phyloP scores from a whole-genome alignment of 2,888 invertebrate species.

The Xanthia togata region DNA sequence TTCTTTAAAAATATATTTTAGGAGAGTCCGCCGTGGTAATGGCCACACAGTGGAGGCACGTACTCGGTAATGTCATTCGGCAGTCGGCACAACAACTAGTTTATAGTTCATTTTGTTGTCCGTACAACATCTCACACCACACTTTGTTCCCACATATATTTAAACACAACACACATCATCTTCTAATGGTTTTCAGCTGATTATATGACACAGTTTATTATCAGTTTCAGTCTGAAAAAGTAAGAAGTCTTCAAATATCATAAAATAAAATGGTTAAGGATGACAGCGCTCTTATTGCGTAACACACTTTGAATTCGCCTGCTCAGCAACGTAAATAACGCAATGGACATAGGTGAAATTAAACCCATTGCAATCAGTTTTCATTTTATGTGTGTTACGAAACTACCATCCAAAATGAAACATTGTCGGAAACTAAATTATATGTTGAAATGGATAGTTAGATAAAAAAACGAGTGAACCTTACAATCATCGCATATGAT shows the following conservation, averaged over 20 bases:
- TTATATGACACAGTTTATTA: not conserved
- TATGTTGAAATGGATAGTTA: not conserved
- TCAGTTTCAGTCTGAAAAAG: not conserved
- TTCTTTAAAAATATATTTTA: not conserved
- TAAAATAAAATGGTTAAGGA: not conserved
- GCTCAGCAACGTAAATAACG: too few species aligned
- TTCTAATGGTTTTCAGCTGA: constrained; percentile 23
- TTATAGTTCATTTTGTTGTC: constrained; percentile 81
- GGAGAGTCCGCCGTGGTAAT: constrained; percentile 52
- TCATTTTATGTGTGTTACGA: too few species aligned
- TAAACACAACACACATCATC: constrained; percentile 22
- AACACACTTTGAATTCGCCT: too few species aligned
- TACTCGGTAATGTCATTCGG: constrained; percentile 87
- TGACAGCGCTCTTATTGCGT: not conserved
- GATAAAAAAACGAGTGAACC: not conserved
- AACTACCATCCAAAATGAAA: not conserved
- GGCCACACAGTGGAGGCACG: constrained; percentile 78
- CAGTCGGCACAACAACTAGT: constrained; percentile 84
- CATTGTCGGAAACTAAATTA: too few species aligned
- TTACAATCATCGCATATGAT: too few species aligned
- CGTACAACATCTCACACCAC: constrained; percentile 68
- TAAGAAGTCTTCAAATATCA: not conserved
- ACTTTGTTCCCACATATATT: constrained; percentile 38
- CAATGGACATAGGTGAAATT: too few species aligned
- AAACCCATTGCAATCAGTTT: too few species aligned